A percentile compares a stretch with the other conserved stretches of the same genome.
These are phyloP conservation scores for Ameiurus melas DNA, from an alignment of 2,113 vertebrate genomes.

Conservation along the genomic window DNA sequence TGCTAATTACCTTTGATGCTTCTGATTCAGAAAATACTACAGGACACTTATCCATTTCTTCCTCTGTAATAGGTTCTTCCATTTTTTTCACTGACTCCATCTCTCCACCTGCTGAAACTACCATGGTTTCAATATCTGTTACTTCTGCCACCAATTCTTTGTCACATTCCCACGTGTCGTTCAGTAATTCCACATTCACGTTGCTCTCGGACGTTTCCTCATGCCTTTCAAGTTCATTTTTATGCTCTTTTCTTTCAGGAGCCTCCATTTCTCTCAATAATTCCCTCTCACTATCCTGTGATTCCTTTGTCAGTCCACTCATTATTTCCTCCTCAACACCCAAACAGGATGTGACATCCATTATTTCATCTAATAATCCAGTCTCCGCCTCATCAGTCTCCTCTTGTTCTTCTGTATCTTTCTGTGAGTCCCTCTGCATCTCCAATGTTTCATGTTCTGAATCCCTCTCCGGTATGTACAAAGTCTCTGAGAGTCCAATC, in stretches of 20 bases:
- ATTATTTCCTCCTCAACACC: constrained; percentile 18
- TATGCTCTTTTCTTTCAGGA: constrained; percentile 35
- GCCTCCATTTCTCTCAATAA: constrained; percentile 50
- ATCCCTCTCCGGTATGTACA: background rate
- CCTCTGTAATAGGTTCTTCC: background rate
- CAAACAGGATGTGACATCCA: background rate
- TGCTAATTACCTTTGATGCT: background rate
- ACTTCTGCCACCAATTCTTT: background rate
- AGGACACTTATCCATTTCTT: background rate
- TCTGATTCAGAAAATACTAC: background rate
- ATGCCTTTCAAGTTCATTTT: background rate
- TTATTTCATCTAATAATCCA: constrained; percentile 3
- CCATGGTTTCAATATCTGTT: background rate
- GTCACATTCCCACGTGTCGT: constrained; percentile 11
- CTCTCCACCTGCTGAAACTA: background rate
- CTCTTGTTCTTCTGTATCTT: background rate
- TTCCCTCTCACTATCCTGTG: background rate
- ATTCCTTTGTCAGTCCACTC: constrained; percentile 27
- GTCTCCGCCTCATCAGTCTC: background rate
- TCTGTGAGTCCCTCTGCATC: background rate
- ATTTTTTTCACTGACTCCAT: background rate
- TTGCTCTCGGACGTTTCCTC: constrained; percentile 7
- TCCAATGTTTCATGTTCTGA: background rate
- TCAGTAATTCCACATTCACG: background rate
- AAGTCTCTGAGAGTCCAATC: background rate